A percentile compares a stretch with the other conserved stretches of the same genome.
phyloP scores from a whole-genome alignment of 2,888 invertebrate genomes.

The Galerucella pusilla region DNA sequence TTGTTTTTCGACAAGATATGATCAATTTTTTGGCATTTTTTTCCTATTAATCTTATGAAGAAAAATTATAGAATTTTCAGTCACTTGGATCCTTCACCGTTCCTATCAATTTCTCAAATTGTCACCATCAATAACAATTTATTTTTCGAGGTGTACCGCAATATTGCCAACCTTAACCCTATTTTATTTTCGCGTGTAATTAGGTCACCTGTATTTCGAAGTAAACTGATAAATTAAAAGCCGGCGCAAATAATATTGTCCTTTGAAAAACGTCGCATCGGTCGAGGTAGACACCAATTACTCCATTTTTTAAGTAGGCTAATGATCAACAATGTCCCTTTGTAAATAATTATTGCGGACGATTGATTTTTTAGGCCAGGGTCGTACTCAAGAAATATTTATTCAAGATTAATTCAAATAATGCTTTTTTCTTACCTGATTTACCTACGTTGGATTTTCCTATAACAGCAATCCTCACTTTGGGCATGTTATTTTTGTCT shows the following conservation, averaged over 20 bases:
- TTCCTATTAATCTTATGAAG: too few relatives aligned
- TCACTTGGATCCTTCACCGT: background rate
- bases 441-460: conserved; percentile 84
- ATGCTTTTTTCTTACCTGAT: conserved; percentile 71
- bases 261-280: background rate
- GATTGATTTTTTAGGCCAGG: conserved; percentile 10
- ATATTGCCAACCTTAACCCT: conserved; percentile 1
- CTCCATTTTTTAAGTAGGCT: conserved; percentile 11
- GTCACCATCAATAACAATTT: conserved; percentile 10
- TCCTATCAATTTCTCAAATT: conserved; percentile 9
- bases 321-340: conserved; percentile 15
- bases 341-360: background rate
- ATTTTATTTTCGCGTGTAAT: conserved; percentile 1
- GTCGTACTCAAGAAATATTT: background rate
- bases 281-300: conserved; percentile 8
- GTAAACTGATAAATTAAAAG: conserved; percentile 4
- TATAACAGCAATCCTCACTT: conserved; percentile 79
- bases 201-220: conserved; percentile 15
- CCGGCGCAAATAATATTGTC: conserved; percentile 4
- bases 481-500: conserved; percentile 74
- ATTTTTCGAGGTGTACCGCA: conserved; percentile 12
- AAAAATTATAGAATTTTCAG: background rate
- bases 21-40: too few relatives aligned
- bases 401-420: background rate
- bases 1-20: too few relatives aligned